These are phyloP conservation scores for Heliothis peltigera DNA, from an alignment of 2,888 invertebrate species.

Conservation along the genomic window DNA sequence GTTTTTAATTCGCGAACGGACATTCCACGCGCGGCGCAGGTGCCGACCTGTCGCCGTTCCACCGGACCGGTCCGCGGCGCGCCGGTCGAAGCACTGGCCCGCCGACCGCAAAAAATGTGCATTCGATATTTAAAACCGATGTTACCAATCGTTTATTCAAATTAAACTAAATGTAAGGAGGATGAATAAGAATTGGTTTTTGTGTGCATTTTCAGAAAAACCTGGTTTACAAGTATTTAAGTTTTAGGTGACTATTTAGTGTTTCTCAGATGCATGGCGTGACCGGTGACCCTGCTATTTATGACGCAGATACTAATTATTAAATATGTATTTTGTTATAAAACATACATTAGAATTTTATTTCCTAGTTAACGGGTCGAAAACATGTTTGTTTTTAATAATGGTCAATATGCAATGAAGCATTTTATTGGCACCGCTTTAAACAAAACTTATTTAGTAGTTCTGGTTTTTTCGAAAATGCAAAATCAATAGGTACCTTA, in stretches of 20 bases:
- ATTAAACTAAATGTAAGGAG: conserved; percentile 41
- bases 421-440: too few relatives aligned
- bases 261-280: background rate
- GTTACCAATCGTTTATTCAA: conserved; percentile 58
- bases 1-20: conserved; percentile 77
- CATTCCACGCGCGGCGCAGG: conserved; percentile 82
- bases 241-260: background rate
- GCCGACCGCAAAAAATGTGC: conserved; percentile 68
- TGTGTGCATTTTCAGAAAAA: conserved; percentile 5
- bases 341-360: background rate
- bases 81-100: conserved; percentile 63
- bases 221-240: background rate
- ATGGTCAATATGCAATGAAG: too few relatives aligned
- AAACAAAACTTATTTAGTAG: too few relatives aligned
- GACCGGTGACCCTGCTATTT: background rate
- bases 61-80: conserved; percentile 73
- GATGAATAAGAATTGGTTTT: conserved; percentile 9
- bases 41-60: conserved; percentile 81
- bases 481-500: too few relatives aligned
- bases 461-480: too few relatives aligned
- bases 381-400: too few relatives aligned
- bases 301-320: conserved; percentile 7
- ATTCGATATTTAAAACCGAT: conserved; percentile 68
- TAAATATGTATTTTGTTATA: conserved; percentile 8
- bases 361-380: background rate